Percentiles rank a stretch among this genome's conserved stretches.
Conservation (phyloP, 1,140 invertebrate genomes). For the Drosophila watanabei region DNA sequence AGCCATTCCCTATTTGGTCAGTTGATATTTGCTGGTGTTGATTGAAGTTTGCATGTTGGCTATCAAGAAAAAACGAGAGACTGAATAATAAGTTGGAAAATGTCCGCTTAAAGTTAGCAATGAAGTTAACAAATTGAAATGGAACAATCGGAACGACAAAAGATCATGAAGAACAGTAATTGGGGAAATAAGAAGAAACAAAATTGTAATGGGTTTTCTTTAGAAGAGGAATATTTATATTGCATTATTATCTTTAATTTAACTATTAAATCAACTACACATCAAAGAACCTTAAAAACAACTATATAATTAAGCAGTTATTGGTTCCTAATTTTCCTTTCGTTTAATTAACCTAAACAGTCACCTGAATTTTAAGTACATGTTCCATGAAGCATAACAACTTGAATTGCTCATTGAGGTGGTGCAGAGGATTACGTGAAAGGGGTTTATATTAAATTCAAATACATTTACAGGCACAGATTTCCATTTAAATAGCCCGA, state of each 20-base stretch:
- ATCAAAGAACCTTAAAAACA: background rate
- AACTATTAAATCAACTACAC: background rate
- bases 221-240: background rate
- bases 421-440: background rate
- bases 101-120: slow-evolving; percentile 2
- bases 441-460: background rate
- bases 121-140: slow-evolving; percentile 19
- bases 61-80: slow-evolving; percentile 24
- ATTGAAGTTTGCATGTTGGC: slow-evolving; percentile 79
- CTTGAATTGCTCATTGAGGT: slow-evolving; percentile 2
- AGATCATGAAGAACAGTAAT: background rate
- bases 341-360: slow-evolving; percentile 12
- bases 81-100: slow-evolving; percentile 16
- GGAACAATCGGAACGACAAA: background rate
- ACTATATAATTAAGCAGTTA: background rate
- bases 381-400: background rate
- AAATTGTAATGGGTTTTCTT: background rate
- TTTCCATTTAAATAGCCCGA: background rate
- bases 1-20: slow-evolving; percentile 18
- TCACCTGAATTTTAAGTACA: slow-evolving; percentile 20
- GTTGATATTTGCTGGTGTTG: slow-evolving; percentile 73
- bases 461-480: slow-evolving; percentile 4
- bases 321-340: background rate
- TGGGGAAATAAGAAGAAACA: too few species aligned
- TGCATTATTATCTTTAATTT: background rate